These are phyloP conservation scores for Gambelia wislizenii DNA, from an alignment of 2,797 vertebrate species.

Conservation along the genomic window DNA sequence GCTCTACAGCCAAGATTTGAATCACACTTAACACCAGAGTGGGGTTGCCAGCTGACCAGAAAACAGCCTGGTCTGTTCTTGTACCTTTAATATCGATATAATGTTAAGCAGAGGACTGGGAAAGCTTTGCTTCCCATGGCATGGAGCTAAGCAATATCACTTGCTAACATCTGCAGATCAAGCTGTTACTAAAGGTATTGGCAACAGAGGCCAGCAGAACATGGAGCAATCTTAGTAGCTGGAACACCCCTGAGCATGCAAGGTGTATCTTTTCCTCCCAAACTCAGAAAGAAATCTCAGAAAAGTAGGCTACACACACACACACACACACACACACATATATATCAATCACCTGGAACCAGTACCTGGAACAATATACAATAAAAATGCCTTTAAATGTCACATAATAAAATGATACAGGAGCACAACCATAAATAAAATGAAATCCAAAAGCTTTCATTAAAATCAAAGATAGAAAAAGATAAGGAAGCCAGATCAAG, in stretches of 20 bases:
- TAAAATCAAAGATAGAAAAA: background rate
- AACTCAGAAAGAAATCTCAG: slow-evolving; percentile 45
- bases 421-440: background rate
- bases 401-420: background rate
- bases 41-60: background rate
- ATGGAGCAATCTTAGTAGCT: background rate
- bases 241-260: background rate
- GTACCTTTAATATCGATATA: background rate
- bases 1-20: background rate
- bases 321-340: too few species aligned
- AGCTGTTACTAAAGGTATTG: background rate
- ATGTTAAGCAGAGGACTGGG: background rate
- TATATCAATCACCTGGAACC: background rate
- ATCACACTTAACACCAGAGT: background rate
- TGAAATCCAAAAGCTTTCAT: background rate
- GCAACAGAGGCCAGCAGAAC: background rate
- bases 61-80: background rate
- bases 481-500: background rate
- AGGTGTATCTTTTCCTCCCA: slow-evolving; percentile 55
- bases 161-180: background rate
- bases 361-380: background rate
- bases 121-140: background rate
- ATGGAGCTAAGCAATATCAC: background rate
- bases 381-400: background rate
- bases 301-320: too few species aligned